A percentile compares a stretch with the other conserved stretches of the same genome.
phyloP scores from a whole-genome alignment of 2,113 vertebrate genomes.

The Plecturocebus donacophilus region DNA sequence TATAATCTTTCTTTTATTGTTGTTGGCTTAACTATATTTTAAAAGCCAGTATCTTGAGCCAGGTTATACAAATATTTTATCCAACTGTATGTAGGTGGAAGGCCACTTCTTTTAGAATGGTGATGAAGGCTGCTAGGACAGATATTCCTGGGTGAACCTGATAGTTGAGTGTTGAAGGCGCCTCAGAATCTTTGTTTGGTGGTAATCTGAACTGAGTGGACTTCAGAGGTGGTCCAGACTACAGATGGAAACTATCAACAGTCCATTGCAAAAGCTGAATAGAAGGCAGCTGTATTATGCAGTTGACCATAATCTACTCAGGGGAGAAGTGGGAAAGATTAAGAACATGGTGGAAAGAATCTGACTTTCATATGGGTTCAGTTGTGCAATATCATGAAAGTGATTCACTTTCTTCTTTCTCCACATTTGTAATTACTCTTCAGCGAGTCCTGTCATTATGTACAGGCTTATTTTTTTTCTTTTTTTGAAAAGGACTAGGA shows the following conservation, averaged over 20 bases:
- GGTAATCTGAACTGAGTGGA: background rate
- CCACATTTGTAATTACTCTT: background rate
- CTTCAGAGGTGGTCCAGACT: conserved; percentile 40
- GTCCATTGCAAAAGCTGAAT: background rate
- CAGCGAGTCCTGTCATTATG: background rate
- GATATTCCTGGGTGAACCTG: background rate
- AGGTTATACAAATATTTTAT: background rate
- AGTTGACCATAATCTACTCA: background rate
- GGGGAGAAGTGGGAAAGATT: background rate
- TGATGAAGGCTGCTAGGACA: background rate
- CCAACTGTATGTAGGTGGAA: background rate
- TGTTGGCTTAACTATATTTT: conserved; percentile 1
- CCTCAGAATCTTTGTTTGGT: background rate
- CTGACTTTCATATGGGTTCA: background rate
- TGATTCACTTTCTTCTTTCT: background rate
- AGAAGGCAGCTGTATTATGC: conserved; percentile 30
- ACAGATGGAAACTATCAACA: conserved; percentile 28
- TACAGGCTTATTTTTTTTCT: conserved; percentile 16
- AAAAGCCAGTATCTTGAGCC: background rate
- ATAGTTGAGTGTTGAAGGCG: background rate
- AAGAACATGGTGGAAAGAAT: background rate
- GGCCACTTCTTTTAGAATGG: background rate
- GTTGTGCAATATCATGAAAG: background rate
- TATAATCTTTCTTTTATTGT: background rate
- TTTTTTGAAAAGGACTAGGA: background rate